Percentiles rank a stretch among this genome's conserved stretches.
phyloP scores from a whole-genome alignment of 2,888 invertebrate genomes.

The Embidobia sp. region DNA sequence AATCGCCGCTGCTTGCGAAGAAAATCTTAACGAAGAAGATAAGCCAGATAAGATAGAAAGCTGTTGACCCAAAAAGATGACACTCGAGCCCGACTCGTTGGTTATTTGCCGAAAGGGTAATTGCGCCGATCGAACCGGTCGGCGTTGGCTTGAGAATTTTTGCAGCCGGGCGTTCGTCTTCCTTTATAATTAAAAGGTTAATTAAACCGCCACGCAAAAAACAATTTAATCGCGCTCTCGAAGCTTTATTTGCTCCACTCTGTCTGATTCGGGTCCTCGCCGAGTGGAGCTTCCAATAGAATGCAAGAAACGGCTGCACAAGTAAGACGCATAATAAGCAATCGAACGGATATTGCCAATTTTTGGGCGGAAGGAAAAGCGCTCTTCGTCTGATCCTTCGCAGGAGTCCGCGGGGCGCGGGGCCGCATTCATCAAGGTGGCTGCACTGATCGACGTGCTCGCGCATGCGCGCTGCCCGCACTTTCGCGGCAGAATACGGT shows the following conservation, averaged over 20 bases:
- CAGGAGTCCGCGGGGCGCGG: background rate
- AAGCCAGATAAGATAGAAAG: too few relatives aligned
- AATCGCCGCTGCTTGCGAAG: too few relatives aligned
- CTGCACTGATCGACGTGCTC: too few relatives aligned
- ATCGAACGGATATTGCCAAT: conserved; percentile 76
- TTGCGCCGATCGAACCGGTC: conserved; percentile 13
- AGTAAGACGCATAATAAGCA: conserved; percentile 72
- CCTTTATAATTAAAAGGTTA: conserved; percentile 41
- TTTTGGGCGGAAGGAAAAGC: conserved; percentile 73
- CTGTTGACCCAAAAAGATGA: too few relatives aligned
- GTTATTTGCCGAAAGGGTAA: background rate
- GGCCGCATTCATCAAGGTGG: background rate
- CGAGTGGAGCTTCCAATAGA: conserved; percentile 57
- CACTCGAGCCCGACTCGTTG: too few relatives aligned
- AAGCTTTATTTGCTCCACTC: conserved; percentile 28
- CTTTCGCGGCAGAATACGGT: conserved; percentile 48
- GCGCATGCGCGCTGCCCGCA: conserved; percentile 26
- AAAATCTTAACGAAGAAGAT: too few relatives aligned
- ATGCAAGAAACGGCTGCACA: conserved; percentile 49
- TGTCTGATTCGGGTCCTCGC: conserved; percentile 23
- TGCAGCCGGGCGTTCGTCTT: conserved; percentile 3
- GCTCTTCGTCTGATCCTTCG: conserved; percentile 66
- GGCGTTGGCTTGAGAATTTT: conserved; percentile 2
- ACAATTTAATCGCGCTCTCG: conserved; percentile 41
- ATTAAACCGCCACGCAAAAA: conserved; percentile 37